Evolutionary conservation across 2,113 vertebrate species (phyloP).

Genomic region (Pelodiscus sinensis): DNA sequence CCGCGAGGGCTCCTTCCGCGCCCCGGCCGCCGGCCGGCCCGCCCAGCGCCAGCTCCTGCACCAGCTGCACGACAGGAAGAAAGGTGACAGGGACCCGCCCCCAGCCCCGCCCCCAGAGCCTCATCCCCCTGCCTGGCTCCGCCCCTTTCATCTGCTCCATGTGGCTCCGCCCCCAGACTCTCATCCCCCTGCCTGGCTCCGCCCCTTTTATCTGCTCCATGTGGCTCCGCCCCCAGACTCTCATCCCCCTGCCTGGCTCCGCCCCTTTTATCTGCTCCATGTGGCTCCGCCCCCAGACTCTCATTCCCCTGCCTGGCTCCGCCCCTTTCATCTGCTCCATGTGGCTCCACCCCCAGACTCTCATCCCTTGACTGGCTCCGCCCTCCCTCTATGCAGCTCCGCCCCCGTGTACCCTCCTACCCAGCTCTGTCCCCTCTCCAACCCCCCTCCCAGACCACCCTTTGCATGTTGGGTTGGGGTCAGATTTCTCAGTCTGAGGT

Average conservation of each 20-base stretch:
- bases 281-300: too few species aligned
- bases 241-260: too few species aligned
- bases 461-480: background rate
- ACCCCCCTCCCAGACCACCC: background rate
- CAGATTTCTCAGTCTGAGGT: background rate
- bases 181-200: background rate
- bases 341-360: too few species aligned
- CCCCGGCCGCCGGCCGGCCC: conserved; percentile 75
- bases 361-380: too few species aligned
- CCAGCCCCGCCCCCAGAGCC: background rate
- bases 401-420: too few species aligned
- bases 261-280: too few species aligned
- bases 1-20: conserved; percentile 92
- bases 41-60: conserved; percentile 80
- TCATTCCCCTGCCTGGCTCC: background rate
- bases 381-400: background rate
- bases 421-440: background rate
- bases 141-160: background rate
- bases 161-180: background rate
- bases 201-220: too few species aligned
- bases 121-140: background rate
- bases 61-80: conserved; percentile 84
- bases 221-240: too few species aligned
- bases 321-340: too few species aligned
- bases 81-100: conserved; percentile 11